A percentile compares a stretch with the other conserved stretches of the same genome.
Conservation (phyloP, 2,113 vertebrate species). For the Burhinus bistriatus region DNA sequence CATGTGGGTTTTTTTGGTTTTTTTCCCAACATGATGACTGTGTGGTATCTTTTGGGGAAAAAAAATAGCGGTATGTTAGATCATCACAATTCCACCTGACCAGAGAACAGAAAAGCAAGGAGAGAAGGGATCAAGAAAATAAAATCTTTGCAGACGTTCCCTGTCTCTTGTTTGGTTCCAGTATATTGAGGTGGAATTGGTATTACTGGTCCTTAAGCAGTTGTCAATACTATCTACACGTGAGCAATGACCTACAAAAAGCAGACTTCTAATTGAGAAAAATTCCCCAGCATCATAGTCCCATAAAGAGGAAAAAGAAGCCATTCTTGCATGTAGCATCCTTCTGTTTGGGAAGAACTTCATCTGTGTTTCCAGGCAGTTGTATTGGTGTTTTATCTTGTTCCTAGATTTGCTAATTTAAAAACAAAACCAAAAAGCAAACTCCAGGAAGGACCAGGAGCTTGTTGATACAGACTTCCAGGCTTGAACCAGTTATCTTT, state of each 20-base stretch:
- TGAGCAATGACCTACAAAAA: neutral
- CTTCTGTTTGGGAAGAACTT: neutral
- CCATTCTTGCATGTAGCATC: neutral
- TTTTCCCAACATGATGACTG: neutral
- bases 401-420: neutral
- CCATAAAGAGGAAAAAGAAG: neutral
- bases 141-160: neutral
- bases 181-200: neutral
- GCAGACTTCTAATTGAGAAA: neutral
- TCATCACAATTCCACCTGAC: neutral
- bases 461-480: neutral
- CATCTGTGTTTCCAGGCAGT: neutral
- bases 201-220: neutral
- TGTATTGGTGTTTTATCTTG: neutral
- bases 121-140: neutral
- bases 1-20: accelerated
- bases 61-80: neutral
- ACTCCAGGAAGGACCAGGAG: accelerated
- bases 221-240: neutral
- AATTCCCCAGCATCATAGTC: neutral
- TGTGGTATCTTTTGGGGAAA: neutral
- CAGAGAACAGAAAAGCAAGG: neutral
- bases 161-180: neutral
- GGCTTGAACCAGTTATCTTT: neutral
- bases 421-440: neutral